phyloP scores from a whole-genome alignment of 2,888 invertebrate genomes.

The Mycalesis mineus region DNA sequence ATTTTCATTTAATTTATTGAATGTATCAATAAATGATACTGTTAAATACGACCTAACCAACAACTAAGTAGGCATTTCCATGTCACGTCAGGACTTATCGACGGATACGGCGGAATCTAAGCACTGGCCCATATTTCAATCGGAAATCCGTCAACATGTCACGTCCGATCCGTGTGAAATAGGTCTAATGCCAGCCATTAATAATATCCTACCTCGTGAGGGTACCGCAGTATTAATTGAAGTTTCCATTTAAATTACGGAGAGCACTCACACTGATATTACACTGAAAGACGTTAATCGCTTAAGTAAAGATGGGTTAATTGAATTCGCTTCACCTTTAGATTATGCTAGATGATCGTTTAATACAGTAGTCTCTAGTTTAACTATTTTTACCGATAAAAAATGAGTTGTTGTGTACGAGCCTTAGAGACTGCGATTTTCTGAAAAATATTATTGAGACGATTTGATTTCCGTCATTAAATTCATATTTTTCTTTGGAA shows the following conservation, averaged over 20 bases:
- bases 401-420: no score
- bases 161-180: conserved; percentile 30
- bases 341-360: background rate
- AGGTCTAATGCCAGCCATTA: conserved; percentile 30
- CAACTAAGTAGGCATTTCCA: background rate
- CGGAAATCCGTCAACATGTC: conserved; percentile 28
- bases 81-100: background rate
- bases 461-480: no score
- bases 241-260: conserved; percentile 33
- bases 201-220: conserved; percentile 34
- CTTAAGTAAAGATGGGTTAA: conserved; percentile 8
- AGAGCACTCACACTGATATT: conserved; percentile 16
- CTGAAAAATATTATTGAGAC: no score
- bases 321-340: background rate
- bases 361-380: no score
- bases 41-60: no score
- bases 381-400: no score
- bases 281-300: conserved; percentile 7
- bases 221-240: conserved; percentile 34
- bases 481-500: no score
- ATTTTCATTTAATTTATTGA: no score
- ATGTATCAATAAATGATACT: no score
- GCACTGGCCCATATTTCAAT: conserved; percentile 23
- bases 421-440: no score
- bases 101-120: background rate